Evolutionary conservation across 1,140 invertebrate genomes (phyloP).

Genomic region (Chrysoperla carnea): DNA sequence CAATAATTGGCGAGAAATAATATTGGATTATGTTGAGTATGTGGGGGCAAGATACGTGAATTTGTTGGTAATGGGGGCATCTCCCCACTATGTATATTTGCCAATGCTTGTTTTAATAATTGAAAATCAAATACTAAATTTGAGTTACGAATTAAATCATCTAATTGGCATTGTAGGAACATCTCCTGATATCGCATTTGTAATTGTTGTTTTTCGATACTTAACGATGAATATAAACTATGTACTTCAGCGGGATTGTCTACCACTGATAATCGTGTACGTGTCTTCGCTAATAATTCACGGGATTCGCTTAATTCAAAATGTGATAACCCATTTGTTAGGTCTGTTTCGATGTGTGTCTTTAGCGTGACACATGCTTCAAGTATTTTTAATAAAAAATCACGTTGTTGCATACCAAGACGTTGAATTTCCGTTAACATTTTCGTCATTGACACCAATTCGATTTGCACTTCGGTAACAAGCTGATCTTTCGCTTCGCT

Average conservation of each 20-base stretch:
- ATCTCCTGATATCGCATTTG: constrained; percentile 50
- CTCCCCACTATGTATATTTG: constrained; percentile 36
- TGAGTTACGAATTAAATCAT: constrained; percentile 47
- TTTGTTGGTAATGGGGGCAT: constrained; percentile 20
- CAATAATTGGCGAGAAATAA: constrained; percentile 55
- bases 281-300: constrained; percentile 39
- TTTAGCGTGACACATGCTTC: constrained; percentile 54
- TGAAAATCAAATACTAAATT: constrained; percentile 43
- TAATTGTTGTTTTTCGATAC: constrained; percentile 40
- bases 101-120: constrained; percentile 41
- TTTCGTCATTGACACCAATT: constrained; percentile 27
- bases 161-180: constrained; percentile 49
- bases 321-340: constrained; percentile 43
- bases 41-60: constrained; percentile 23
- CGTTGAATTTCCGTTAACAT: constrained; percentile 40
- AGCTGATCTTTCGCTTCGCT: constrained; percentile 47
- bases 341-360: constrained; percentile 49
- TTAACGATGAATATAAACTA: constrained; percentile 32
- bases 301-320: constrained; percentile 43
- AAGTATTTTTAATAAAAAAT: constrained; percentile 50
- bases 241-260: constrained; percentile 35
- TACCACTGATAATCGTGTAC: constrained; percentile 32
- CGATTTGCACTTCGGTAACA: constrained; percentile 37
- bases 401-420: constrained; percentile 44
- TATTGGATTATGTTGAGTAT: constrained; percentile 37